phyloP scores from a whole-genome alignment of 2,113 vertebrate species.

The Antechinus stuartii region DNA sequence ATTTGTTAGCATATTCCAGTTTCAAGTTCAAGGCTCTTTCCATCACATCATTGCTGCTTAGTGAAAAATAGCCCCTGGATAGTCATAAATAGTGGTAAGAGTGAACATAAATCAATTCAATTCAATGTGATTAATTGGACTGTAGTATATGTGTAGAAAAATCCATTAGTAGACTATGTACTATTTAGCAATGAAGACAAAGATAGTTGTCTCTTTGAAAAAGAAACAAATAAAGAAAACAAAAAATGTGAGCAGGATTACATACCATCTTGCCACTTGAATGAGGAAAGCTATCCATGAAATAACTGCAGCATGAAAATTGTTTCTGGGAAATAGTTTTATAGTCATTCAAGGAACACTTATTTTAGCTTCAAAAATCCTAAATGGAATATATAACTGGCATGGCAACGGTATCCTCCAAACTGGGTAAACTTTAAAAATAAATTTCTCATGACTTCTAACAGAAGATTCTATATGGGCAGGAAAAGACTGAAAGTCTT shows the following conservation, averaged over 20 bases:
- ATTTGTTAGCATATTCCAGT: neutral
- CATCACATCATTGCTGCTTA: neutral
- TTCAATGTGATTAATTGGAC: neutral
- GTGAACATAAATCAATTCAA: neutral
- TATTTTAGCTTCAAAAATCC: neutral
- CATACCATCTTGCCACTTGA: neutral
- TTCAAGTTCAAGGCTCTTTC: neutral
- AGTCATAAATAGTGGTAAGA: neutral
- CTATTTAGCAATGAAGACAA: neutral
- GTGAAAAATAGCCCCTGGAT: neutral
- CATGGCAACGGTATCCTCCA: neutral
- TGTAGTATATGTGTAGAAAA: neutral
- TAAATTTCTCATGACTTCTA: neutral
- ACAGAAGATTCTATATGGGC: neutral
- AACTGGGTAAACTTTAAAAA: neutral
- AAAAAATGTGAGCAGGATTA: neutral
- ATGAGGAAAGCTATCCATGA: neutral
- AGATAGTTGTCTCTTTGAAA: neutral
- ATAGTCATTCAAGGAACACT: neutral
- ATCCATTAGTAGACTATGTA: neutral
- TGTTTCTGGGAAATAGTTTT: neutral
- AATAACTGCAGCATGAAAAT: neutral
- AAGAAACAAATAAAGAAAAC: neutral
- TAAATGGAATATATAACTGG: neutral
- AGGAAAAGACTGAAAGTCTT: neutral